Percentiles rank a stretch among this genome's conserved stretches.
Conservation (phyloP, 2,888 invertebrate species). For the Heliconius aoede region DNA sequence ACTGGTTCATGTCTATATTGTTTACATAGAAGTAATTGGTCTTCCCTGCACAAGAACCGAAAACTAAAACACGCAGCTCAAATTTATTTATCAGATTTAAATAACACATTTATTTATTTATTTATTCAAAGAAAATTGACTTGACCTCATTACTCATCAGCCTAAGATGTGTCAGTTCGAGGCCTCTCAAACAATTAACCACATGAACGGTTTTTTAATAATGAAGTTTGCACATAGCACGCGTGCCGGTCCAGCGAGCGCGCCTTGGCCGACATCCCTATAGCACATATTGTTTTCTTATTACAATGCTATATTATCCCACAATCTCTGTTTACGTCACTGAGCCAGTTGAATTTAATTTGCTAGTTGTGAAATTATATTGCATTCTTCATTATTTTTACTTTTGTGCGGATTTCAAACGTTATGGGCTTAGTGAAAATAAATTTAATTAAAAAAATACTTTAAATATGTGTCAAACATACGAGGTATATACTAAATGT, state of each 20-base stretch:
- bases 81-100: background rate
- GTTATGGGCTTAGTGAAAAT: too few relatives aligned
- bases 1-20: background rate
- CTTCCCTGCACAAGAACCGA: background rate
- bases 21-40: background rate
- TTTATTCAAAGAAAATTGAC: constrained; percentile 1
- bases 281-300: constrained; percentile 46
- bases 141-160: background rate
- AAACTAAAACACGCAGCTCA: background rate
- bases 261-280: constrained; percentile 62
- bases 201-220: constrained; percentile 24
- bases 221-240: constrained; percentile 4
- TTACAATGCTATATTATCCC: constrained; percentile 51
- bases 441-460: too few relatives aligned
- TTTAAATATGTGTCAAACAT: background rate
- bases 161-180: constrained; percentile 1
- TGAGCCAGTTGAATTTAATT: background rate
- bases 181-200: constrained; percentile 34
- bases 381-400: background rate
- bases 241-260: constrained; percentile 36
- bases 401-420: background rate
- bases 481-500: background rate
- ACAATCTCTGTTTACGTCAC: constrained; percentile 47
- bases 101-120: background rate
- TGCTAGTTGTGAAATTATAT: background rate